Conservation (phyloP, 23 tunicate genomes). For the Halocynthia roretzi region DNA sequence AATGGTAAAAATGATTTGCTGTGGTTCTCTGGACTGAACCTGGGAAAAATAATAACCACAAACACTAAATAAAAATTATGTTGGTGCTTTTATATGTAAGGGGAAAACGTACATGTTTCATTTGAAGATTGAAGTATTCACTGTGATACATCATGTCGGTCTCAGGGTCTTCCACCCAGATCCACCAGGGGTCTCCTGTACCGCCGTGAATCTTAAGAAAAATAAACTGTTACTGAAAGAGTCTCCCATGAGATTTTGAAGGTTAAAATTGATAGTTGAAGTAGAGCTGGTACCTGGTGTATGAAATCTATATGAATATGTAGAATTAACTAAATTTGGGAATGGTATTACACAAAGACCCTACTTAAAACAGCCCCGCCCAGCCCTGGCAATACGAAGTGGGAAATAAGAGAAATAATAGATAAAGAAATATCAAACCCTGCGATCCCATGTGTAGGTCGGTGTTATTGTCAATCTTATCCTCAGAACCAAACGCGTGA, state of each 20-base stretch:
- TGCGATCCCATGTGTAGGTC: conserved; percentile 65
- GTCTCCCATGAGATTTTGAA: not conserved
- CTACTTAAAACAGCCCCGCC: too few relatives aligned
- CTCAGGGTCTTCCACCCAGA: conserved; percentile 99
- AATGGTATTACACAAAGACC: too few relatives aligned
- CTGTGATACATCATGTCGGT: conserved; percentile 94
- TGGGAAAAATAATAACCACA: conserved; percentile 3
- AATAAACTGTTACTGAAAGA: not conserved
- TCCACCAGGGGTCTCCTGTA: conserved; percentile 91
- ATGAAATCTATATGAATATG: too few relatives aligned
- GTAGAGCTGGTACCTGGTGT: too few relatives aligned
- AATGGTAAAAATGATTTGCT: conserved; percentile 75
- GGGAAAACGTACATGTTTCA: conserved; percentile 53
- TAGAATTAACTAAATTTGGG: too few relatives aligned
- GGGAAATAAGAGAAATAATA: not conserved
- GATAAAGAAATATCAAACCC: not conserved
- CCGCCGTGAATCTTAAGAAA: conserved; percentile 58
- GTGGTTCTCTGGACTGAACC: conserved; percentile 74
- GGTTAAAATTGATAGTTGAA: not conserved
- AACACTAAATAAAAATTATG: not conserved
- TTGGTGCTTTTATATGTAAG: not conserved
- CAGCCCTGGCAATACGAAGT: not conserved
- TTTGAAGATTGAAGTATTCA: conserved; percentile 64
- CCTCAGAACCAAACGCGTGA: conserved; percentile 91
- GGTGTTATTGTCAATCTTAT: conserved; percentile 76